Base-by-base conservation (phyloP, 2,888 invertebrate genomes). In the Drosophila anomalata region DNA sequence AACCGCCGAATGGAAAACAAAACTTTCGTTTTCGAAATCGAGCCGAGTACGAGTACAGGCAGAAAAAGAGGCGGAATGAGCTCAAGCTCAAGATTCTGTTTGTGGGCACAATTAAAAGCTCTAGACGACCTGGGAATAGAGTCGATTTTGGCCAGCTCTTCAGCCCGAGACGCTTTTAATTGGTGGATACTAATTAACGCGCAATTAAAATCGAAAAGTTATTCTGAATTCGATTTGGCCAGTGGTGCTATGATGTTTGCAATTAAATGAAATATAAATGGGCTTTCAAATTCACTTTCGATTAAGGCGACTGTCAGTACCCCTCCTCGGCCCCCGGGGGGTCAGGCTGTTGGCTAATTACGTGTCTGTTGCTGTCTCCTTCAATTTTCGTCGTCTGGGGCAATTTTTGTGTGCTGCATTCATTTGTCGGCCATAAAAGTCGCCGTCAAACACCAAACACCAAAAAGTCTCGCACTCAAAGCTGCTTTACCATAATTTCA, bases 361-460 rank as follows among this genome's bases (percentile, higher is more conserved):
- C 82, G 84, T 86, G 87, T 80, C 75, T 77, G 73, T 81, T 68
- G 79, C 85, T 83, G 82, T 83, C 82, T 84, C 78, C 72, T 83
- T 83, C 75, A 86, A 83, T 83, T 83, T 82, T 86, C 80, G 78
- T 86, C 80, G 78, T 83, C 73, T 80, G 65, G 65, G 65, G 76
- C 85, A 73, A 77, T 71, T 78, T 77, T 53, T 22, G 46, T 78
- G 84, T 78, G 84, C 72, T 81, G 77, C 79, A 81, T 84, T 87
- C 87, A 82, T 86, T 82, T 84, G 84, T 83, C 87, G 81, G 70
- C 82, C 82, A 83, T 87, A 83, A 87, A 83, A 80, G 87, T 87
- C 75, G 84, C 78, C 81, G 87, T 75, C 84, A 62, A 70, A 73
- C 69, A 59, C 79, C 76, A 80, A 84, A 78, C 69, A 59, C 79